Evolutionary conservation across 2,113 vertebrate genomes (phyloP).

Genomic region (Microcebus murinus): DNA sequence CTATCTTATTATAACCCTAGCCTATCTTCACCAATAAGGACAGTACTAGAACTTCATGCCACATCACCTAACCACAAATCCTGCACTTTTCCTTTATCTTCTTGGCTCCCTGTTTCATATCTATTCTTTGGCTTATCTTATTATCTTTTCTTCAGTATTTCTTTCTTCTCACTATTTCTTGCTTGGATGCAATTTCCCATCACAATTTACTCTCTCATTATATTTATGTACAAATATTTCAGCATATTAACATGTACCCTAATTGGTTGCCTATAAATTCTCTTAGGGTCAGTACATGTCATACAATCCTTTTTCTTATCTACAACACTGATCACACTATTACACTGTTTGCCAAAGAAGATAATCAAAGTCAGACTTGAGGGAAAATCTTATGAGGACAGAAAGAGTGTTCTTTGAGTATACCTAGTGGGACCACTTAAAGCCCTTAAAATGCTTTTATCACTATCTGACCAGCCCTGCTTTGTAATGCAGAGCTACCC

Average conservation of each 20-base stretch:
- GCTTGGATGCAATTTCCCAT: neutral
- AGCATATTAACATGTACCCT: neutral
- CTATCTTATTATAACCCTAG: neutral
- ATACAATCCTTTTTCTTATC: neutral
- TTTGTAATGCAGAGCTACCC: neutral
- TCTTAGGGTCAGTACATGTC: neutral
- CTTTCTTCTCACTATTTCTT: neutral
- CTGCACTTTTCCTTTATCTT: neutral
- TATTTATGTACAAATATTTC: neutral
- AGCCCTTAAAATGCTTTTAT: neutral
- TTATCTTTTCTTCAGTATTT: neutral
- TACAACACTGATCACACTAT: neutral
- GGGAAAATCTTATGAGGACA: neutral
- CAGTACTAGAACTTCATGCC: neutral
- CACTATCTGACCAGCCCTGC: neutral
- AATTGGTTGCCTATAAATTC: neutral
- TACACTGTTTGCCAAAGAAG: neutral
- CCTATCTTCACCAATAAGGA: neutral
- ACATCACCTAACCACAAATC: neutral
- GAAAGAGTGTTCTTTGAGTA: neutral
- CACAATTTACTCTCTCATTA: neutral
- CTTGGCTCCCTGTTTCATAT: neutral
- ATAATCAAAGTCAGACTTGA: conserved; percentile 19
- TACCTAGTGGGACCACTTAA: neutral
- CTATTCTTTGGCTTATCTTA: neutral